phyloP scores from a whole-genome alignment of 2,797 vertebrate genomes.

The Enteromius afrohamiltoni region DNA sequence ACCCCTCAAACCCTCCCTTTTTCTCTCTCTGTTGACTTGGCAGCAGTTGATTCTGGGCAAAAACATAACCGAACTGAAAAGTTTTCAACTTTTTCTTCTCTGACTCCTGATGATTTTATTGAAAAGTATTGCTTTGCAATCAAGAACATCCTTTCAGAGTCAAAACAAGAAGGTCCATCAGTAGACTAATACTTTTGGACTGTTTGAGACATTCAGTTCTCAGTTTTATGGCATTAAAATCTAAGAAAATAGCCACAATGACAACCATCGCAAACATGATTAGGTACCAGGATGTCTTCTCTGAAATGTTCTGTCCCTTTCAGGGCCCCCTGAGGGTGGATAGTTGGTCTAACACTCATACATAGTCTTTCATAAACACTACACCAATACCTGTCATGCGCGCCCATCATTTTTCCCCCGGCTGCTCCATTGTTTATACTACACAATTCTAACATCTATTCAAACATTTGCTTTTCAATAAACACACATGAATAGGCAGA shows the following conservation, averaged over 20 bases:
- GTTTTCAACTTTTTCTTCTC: slow-evolving; percentile 8
- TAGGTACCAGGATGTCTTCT: slow-evolving; percentile 17
- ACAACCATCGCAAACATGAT: neutral
- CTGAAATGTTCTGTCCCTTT: slow-evolving; percentile 17
- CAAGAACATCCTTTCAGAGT: neutral
- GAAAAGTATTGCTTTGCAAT: neutral
- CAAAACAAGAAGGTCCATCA: neutral
- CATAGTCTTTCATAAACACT: slow-evolving; percentile 62
- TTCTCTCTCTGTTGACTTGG: slow-evolving; percentile 30
- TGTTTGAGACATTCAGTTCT: neutral
- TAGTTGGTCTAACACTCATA: slow-evolving; percentile 50
- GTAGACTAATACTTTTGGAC: neutral
- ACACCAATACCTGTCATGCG: slow-evolving; percentile 59
- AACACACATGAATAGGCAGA: slow-evolving; percentile 84
- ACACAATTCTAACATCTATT: slow-evolving; percentile 69
- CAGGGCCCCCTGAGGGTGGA: slow-evolving; percentile 53
- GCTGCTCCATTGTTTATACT: slow-evolving; percentile 66
- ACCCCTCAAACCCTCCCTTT: slow-evolving; percentile 38
- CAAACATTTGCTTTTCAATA: slow-evolving; percentile 75
- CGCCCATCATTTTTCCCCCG: slow-evolving; percentile 54
- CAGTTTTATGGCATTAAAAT: neutral
- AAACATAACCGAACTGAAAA: slow-evolving; percentile 23
- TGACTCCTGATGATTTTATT: slow-evolving; percentile 14
- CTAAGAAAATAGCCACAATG: neutral
- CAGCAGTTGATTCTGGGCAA: slow-evolving; percentile 26